phyloP scores from a whole-genome alignment of 2,113 vertebrate species.

The Symphodus melops region DNA sequence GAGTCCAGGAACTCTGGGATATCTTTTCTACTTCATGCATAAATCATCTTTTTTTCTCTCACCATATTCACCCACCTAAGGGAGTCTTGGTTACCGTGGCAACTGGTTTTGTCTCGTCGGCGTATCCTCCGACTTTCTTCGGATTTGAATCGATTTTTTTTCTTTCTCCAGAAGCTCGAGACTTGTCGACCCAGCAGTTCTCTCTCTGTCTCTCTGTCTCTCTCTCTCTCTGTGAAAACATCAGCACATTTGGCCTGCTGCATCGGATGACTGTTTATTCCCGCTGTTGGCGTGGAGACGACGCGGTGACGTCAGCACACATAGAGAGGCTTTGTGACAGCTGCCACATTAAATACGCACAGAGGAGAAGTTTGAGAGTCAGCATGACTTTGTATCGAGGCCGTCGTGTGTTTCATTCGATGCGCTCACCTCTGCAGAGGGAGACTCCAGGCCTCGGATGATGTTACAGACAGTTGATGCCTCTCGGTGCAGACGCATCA shows the following conservation, averaged over 20 bases:
- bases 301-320: conserved; percentile 46
- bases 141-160: conserved; percentile 63
- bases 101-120: conserved; percentile 57
- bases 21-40: conserved; percentile 6
- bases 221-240: conserved; percentile 44
- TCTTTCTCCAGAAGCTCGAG: conserved; percentile 50
- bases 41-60: conserved; percentile 4
- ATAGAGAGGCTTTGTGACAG: conserved; percentile 62
- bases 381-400: conserved; percentile 52
- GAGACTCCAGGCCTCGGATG: conserved; percentile 27
- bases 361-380: conserved; percentile 36
- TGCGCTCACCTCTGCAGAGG: conserved; percentile 45
- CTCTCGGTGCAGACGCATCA: conserved; percentile 17
- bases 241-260: conserved; percentile 66
- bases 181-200: conserved; percentile 70
- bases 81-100: conserved; percentile 55
- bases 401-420: conserved; percentile 23
- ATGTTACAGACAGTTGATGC: conserved; percentile 39
- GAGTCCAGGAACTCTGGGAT: background rate
- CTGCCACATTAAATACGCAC: conserved; percentile 58
- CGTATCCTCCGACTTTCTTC: conserved; percentile 36
- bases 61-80: conserved; percentile 4
- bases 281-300: conserved; percentile 40
- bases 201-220: conserved; percentile 1
- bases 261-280: conserved; percentile 49